A percentile compares a stretch with the other conserved stretches of the same genome.
Conservation (phyloP, 2,888 invertebrate genomes). For the Hypomecis punctinalis region DNA sequence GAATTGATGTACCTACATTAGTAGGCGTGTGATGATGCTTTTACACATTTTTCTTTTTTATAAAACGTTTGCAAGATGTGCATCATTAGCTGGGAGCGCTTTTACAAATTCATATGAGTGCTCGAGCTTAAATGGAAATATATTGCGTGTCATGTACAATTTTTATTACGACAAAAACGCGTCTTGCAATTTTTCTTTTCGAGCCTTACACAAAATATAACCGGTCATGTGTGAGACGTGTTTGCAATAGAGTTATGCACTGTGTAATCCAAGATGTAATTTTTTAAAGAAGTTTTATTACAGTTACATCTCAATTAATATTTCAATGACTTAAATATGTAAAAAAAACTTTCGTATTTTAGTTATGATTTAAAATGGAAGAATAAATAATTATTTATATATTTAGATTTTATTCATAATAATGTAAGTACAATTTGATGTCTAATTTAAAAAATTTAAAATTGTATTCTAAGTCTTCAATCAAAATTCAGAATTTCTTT, state of each 20-base stretch:
- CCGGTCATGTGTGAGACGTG: no score
- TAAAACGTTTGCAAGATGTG: slow-evolving; percentile 30
- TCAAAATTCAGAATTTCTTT: no score
- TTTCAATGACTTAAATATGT: no score
- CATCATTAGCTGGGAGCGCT: slow-evolving; percentile 28
- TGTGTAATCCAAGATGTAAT: no score
- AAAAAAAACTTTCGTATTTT: no score
- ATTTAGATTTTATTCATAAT: not conserved
- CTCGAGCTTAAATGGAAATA: slow-evolving; percentile 15
- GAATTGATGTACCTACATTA: slow-evolving; percentile 20
- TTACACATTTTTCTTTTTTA: slow-evolving; percentile 12
- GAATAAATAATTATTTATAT: no score
- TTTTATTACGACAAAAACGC: slow-evolving; percentile 14
- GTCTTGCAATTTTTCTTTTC: slow-evolving; percentile 1
- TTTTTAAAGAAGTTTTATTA: no score
- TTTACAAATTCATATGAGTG: slow-evolving; percentile 20
- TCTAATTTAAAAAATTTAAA: not conserved
- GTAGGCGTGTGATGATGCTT: slow-evolving; percentile 1
- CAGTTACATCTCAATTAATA: no score
- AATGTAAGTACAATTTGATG: not conserved
- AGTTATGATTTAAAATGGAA: no score
- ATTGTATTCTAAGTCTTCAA: no score
- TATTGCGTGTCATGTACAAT: slow-evolving; percentile 15
- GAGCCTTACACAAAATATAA: no score
- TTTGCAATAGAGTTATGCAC: no score